Conservation (phyloP, 2,888 invertebrate species). For the Hoplodrina ambigua region DNA sequence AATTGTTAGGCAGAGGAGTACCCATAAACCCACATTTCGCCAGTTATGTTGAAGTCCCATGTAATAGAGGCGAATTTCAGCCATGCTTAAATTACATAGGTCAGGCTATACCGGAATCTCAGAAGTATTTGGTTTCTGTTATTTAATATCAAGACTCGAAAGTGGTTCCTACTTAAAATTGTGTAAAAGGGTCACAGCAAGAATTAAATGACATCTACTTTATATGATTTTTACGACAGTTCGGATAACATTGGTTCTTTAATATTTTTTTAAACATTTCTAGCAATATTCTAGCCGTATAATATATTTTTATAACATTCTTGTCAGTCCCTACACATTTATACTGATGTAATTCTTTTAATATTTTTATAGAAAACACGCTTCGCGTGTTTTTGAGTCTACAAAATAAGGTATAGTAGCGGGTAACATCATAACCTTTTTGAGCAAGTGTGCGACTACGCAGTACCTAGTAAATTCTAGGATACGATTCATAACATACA, state of each 20-base stretch:
- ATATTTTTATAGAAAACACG: neutral
- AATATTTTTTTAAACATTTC: constrained; percentile 34
- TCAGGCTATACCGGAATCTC: neutral
- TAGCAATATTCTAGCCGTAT: constrained; percentile 38
- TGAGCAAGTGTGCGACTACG: neutral
- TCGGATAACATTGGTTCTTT: constrained; percentile 48
- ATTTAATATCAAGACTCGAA: constrained; percentile 24
- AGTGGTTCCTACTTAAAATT: constrained; percentile 21
- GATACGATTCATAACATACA: too few species aligned
- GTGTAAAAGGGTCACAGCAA: constrained; percentile 8
- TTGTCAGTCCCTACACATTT: constrained; percentile 41
- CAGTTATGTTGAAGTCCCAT: too few species aligned
- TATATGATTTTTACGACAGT: constrained; percentile 18
- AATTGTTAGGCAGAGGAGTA: too few species aligned
- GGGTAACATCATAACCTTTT: neutral
- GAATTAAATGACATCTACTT: constrained; percentile 3
- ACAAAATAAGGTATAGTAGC: neutral
- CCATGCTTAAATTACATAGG: too few species aligned
- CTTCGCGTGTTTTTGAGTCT: neutral
- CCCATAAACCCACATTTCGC: too few species aligned
- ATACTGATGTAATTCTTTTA: constrained; percentile 5
- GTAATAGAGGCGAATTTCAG: too few species aligned
- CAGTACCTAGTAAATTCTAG: neutral
- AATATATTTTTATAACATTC: constrained; percentile 24
- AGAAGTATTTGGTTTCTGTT: neutral